phyloP scores from a whole-genome alignment of 2,797 vertebrate genomes.

The Forpus xanthops region DNA sequence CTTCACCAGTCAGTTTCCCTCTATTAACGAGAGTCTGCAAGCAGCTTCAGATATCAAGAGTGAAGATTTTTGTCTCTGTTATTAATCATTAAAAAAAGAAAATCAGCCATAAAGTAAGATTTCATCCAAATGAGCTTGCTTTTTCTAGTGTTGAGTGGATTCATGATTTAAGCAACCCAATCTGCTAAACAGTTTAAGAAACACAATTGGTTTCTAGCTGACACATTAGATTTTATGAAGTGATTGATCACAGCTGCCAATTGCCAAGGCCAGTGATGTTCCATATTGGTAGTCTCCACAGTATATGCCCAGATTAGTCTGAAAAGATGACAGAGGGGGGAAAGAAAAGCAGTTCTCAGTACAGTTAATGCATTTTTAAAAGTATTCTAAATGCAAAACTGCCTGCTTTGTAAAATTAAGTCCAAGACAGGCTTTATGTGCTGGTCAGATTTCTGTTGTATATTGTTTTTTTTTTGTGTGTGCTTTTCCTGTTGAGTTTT shows the following conservation, averaged over 20 bases:
- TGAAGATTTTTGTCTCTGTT: neutral
- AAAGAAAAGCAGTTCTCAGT: neutral
- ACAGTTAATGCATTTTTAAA: slow-evolving; percentile 28
- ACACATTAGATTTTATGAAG: slow-evolving; percentile 60
- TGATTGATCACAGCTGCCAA: slow-evolving; percentile 66
- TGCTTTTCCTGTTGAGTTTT: neutral
- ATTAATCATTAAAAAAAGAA: neutral
- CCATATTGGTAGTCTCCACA: slow-evolving; percentile 21
- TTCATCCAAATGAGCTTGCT: slow-evolving; percentile 19
- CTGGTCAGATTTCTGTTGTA: neutral
- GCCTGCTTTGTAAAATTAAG: neutral
- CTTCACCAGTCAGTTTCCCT: neutral
- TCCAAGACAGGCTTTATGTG: neutral
- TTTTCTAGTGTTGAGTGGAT: slow-evolving; percentile 44
- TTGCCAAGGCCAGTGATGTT: slow-evolving; percentile 49
- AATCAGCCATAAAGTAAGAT: neutral
- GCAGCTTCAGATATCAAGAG: neutral
- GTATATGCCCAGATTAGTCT: neutral
- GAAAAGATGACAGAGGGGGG: too few species aligned
- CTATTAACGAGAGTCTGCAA: neutral
- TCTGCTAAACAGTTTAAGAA: slow-evolving; percentile 71
- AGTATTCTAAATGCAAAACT: neutral
- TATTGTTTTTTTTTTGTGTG: fast-evolving
- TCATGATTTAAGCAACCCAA: slow-evolving; percentile 27
- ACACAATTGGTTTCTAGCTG: slow-evolving; percentile 67